phyloP scores from a whole-genome alignment of 2,888 invertebrate species.

The Brachypalpus laphriformis region DNA sequence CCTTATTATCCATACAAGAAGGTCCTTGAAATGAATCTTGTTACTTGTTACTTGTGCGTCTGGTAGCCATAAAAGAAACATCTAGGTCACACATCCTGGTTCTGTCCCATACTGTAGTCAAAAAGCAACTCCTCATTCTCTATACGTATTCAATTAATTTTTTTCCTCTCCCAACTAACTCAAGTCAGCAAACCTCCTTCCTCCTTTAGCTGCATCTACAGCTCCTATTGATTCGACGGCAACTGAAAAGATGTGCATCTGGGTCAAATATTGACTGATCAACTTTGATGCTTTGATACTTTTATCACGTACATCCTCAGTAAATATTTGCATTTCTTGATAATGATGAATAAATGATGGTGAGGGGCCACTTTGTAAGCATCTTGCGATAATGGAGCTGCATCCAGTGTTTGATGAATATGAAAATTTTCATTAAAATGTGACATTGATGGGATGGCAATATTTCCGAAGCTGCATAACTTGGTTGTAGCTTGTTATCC shows the following conservation, averaged over 20 bases:
- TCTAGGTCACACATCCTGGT: conserved; percentile 44
- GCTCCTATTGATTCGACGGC: conserved; percentile 9
- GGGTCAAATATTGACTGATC: conserved; percentile 73
- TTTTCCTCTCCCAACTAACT: background rate
- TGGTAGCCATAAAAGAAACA: conserved; percentile 35
- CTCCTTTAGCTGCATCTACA: conserved; percentile 1
- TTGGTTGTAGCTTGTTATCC: conserved; percentile 6
- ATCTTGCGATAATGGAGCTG: background rate
- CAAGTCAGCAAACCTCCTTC: background rate
- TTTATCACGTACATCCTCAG: conserved; percentile 59
- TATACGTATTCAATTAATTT: conserved; percentile 64
- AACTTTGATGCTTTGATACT: conserved; percentile 66
- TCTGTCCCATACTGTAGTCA: background rate
- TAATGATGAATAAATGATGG: conserved; percentile 59
- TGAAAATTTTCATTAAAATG: conserved; percentile 22
- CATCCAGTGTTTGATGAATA: conserved; percentile 3
- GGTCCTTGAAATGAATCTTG: too few species aligned
- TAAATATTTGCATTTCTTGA: conserved; percentile 60
- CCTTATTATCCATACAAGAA: background rate
- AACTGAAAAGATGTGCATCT: conserved; percentile 51
- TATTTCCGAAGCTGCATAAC: conserved; percentile 29
- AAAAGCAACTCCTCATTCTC: conserved; percentile 45
- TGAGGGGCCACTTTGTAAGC: conserved; percentile 23
- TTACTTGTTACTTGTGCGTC: conserved; percentile 12
- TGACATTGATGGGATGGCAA: conserved; percentile 49